These are phyloP conservation scores for Haliaeetus leucogaster DNA, from an alignment of 2,113 vertebrate genomes.

Conservation along the genomic window DNA sequence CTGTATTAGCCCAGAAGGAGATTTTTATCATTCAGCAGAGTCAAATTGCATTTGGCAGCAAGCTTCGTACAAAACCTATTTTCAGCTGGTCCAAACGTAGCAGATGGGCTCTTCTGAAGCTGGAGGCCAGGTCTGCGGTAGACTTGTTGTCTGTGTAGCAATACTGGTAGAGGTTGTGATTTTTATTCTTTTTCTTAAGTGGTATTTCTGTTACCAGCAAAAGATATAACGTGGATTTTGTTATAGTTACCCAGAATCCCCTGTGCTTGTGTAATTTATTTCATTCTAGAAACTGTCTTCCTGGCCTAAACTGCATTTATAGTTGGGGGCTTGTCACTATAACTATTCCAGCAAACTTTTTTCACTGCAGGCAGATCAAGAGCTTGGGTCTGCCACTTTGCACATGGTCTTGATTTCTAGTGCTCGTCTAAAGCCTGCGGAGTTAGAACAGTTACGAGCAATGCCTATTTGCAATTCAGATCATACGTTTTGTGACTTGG, in stretches of 20 bases:
- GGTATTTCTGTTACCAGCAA: not conserved
- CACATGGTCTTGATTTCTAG: not conserved
- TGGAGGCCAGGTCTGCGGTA: not conserved
- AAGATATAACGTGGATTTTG: not conserved
- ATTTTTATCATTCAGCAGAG: not conserved
- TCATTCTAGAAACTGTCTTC: not conserved
- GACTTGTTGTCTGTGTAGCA: not conserved
- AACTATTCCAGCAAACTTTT: not conserved
- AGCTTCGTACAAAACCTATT: not conserved
- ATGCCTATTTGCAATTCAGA: slow-evolving; percentile 11
- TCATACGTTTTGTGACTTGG: not conserved
- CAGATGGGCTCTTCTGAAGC: not conserved
- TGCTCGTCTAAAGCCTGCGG: fast-evolving
- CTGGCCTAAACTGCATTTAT: not conserved
- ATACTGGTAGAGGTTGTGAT: not conserved
- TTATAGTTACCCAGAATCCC: not conserved
- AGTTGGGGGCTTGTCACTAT: not conserved
- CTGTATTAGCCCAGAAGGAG: not conserved
- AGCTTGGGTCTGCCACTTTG: not conserved
- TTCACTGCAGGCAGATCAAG: not conserved
- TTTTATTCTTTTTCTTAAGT: not conserved
- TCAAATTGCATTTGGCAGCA: not conserved
- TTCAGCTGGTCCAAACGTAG: not conserved
- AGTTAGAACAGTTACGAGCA: not conserved
- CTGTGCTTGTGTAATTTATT: not conserved